These are phyloP conservation scores for Varanus komodoensis DNA, from an alignment of 2,113 vertebrate genomes.

Conservation along the genomic window DNA sequence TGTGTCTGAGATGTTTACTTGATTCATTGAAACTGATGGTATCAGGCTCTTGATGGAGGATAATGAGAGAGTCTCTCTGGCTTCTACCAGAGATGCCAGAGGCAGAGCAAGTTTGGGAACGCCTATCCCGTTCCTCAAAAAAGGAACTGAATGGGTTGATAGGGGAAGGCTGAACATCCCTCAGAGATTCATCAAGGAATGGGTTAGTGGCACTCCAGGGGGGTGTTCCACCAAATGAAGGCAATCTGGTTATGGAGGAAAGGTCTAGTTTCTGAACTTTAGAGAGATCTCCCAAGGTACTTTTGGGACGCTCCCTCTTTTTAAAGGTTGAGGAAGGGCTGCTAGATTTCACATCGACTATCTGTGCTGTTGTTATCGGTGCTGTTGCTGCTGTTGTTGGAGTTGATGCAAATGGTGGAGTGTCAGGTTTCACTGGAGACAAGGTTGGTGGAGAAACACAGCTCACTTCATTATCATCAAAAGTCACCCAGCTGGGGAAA, in stretches of 20 bases:
- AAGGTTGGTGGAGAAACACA: constrained; percentile 61
- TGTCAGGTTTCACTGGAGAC: constrained; percentile 71
- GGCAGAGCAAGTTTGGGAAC: constrained; percentile 73
- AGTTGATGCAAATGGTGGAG: constrained; percentile 35
- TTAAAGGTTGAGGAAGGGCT: constrained; percentile 70
- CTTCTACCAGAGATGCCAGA: constrained; percentile 68
- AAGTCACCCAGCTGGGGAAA: constrained; percentile 91
- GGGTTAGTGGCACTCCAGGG: constrained; percentile 87
- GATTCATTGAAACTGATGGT: constrained; percentile 74
- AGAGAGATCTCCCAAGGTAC: constrained; percentile 80
- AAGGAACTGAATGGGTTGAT: constrained; percentile 91
- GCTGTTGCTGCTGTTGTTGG: not conserved
- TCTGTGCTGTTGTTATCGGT: constrained; percentile 42
- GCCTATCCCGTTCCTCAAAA: constrained; percentile 81
- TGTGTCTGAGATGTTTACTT: constrained; percentile 66
- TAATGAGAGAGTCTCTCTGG: constrained; percentile 80
- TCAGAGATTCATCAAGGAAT: constrained; percentile 85
- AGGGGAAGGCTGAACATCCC: constrained; percentile 85
- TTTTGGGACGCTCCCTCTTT: constrained; percentile 81
- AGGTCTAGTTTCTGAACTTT: constrained; percentile 81
- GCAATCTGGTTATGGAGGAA: constrained; percentile 75
- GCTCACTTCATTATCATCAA: constrained; percentile 85
- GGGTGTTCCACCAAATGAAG: constrained; percentile 73
- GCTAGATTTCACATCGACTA: constrained; percentile 67
- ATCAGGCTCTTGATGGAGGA: constrained; percentile 78